Conservation (phyloP, 2,797 vertebrate species). For the Myotis vivesi region DNA sequence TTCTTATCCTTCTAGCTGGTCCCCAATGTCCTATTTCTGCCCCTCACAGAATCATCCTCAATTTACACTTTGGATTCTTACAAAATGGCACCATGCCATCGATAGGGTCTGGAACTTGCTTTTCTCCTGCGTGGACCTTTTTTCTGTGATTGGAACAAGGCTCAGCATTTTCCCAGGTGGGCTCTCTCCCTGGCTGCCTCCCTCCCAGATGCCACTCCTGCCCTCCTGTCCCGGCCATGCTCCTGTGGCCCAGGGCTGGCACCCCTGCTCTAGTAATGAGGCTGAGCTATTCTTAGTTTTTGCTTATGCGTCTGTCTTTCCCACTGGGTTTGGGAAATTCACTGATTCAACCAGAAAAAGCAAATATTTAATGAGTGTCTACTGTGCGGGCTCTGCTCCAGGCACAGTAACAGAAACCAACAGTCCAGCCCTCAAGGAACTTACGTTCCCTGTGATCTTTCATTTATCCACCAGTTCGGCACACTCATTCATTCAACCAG, state of each 20-base stretch:
- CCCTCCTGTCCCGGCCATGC: rapidly evolving
- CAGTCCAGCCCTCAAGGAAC: not conserved
- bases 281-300: not conserved
- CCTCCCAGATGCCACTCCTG: not conserved
- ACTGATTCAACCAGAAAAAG: not conserved
- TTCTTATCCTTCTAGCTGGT: no score
- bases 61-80: not conserved
- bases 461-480: not conserved
- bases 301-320: not conserved
- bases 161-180: not conserved
- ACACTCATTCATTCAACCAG: not conserved
- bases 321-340: not conserved
- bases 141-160: not conserved
- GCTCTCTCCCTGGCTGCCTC: not conserved
- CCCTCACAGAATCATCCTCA: not conserved
- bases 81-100: rapidly evolving
- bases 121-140: not conserved
- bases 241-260: not conserved
- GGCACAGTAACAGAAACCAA: not conserved
- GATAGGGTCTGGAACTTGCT: not conserved
- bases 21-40: no score
- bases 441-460: not conserved
- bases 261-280: not conserved
- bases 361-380: not conserved
- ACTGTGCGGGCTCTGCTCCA: not conserved